These are phyloP conservation scores for Hestina assimilis DNA, from an alignment of 1,140 invertebrate genomes.

Conservation along the genomic window DNA sequence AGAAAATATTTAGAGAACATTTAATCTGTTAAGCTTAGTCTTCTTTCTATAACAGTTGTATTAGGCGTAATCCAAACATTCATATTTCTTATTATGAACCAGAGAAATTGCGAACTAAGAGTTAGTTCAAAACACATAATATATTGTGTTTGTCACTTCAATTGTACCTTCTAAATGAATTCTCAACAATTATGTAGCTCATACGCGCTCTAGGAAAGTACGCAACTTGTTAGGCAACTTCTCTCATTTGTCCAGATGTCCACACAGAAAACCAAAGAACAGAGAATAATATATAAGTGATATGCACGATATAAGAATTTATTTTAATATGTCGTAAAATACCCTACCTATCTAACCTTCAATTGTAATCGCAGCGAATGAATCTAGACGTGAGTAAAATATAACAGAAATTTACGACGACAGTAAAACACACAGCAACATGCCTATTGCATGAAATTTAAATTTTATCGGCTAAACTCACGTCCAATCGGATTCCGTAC, in stretches of 20 bases:
- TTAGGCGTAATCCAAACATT: background rate
- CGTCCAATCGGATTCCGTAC: too few relatives aligned
- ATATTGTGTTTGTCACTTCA: background rate
- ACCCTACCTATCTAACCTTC: too few relatives aligned
- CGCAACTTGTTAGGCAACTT: slow-evolving; percentile 4
- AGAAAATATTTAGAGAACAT: background rate
- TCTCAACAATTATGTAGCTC: background rate
- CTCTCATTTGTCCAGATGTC: slow-evolving; percentile 7
- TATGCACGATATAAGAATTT: too few relatives aligned
- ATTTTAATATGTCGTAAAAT: too few relatives aligned
- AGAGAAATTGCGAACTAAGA: background rate
- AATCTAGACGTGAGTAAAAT: too few relatives aligned
- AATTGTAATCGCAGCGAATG: too few relatives aligned
- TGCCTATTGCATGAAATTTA: too few relatives aligned
- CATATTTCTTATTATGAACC: background rate
- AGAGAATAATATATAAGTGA: background rate
- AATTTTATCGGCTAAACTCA: too few relatives aligned
- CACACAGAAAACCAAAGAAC: background rate
- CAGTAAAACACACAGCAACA: too few relatives aligned
- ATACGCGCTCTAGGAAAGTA: slow-evolving; percentile 3
- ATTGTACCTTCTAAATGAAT: background rate
- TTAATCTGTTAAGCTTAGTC: background rate
- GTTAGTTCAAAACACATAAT: background rate
- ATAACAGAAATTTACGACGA: too few relatives aligned
- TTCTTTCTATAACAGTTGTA: background rate